These are phyloP conservation scores for Pseudomyrmex cubaensis DNA, from an alignment of 1,140 invertebrate genomes.

Conservation along the genomic window DNA sequence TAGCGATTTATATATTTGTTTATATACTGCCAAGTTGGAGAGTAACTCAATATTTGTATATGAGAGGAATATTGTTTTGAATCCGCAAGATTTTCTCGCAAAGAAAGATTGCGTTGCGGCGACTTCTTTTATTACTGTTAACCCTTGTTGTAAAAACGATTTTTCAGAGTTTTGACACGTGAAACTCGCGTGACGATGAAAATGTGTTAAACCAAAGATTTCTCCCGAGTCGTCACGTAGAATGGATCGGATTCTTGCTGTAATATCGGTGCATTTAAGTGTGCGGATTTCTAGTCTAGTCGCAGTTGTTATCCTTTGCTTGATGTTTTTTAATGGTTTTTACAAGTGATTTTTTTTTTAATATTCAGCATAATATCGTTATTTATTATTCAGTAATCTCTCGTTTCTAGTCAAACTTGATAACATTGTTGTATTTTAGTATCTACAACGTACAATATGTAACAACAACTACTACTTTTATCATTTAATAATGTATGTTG, in stretches of 20 bases:
- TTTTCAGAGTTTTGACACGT: background rate
- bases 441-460: no score
- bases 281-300: slow-evolving; percentile 72
- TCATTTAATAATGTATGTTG: slow-evolving; percentile 8
- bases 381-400: slow-evolving; percentile 55
- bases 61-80: slow-evolving; percentile 13
- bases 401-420: slow-evolving; percentile 65
- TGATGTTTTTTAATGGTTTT: slow-evolving; percentile 47
- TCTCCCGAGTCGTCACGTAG: slow-evolving; percentile 28
- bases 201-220: slow-evolving; percentile 21
- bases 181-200: background rate
- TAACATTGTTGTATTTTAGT: slow-evolving; percentile 54
- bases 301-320: slow-evolving; percentile 61
- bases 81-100: background rate
- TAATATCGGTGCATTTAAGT: slow-evolving; percentile 55
- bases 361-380: slow-evolving; percentile 41
- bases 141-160: slow-evolving; percentile 21
- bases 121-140: background rate
- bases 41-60: slow-evolving; percentile 44
- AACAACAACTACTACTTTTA: no score
- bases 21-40: slow-evolving; percentile 62
- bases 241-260: slow-evolving; percentile 42
- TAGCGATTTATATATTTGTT: slow-evolving; percentile 29
- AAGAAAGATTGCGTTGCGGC: slow-evolving; percentile 2
- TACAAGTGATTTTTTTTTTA: slow-evolving; percentile 26